These are phyloP conservation scores for Cricetomys ansorgei DNA, from an alignment of 2,113 vertebrate genomes.

Conservation along the genomic window DNA sequence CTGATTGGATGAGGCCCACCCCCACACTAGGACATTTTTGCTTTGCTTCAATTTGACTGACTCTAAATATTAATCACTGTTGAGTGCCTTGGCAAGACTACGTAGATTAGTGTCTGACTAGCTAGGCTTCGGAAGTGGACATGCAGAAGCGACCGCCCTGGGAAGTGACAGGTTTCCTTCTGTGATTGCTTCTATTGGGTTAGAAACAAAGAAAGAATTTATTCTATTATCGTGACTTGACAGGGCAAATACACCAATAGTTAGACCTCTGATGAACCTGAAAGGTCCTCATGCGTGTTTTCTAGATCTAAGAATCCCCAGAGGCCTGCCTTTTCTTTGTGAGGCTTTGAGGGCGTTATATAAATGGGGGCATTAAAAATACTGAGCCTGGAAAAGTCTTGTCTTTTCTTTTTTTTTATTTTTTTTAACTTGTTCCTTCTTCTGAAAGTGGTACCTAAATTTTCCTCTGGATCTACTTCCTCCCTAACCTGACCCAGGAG, in stretches of 20 bases:
- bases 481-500: neutral
- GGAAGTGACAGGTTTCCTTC: neutral
- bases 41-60: neutral
- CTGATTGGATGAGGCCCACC: neutral
- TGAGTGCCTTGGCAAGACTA: neutral
- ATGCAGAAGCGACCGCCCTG: neutral
- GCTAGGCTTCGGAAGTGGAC: neutral
- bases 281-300: neutral
- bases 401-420: too few relatives aligned
- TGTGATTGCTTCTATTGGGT: neutral
- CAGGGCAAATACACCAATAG: neutral
- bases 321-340: neutral
- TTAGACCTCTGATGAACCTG: neutral
- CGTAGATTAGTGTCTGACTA: neutral
- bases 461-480: neutral
- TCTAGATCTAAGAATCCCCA: neutral
- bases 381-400: neutral
- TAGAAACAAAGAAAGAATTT: neutral
- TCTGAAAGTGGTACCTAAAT: too few relatives aligned
- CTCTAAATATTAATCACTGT: neutral
- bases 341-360: neutral
- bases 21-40: neutral
- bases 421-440: neutral
- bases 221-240: neutral
- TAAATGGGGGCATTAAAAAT: neutral